Evolutionary conservation across 2,113 vertebrate species (phyloP).

Genomic region (Otus sunia): DNA sequence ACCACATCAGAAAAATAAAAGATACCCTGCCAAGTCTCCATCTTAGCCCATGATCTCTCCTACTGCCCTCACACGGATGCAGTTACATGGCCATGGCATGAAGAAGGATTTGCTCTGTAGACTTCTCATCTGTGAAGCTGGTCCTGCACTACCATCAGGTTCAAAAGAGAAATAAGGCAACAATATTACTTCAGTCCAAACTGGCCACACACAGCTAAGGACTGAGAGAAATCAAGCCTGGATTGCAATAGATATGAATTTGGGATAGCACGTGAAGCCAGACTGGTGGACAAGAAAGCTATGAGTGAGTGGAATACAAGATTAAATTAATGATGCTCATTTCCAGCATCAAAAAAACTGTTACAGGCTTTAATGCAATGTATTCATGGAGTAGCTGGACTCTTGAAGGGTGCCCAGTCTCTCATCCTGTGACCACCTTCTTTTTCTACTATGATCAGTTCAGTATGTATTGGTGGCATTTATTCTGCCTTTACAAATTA

Average conservation of each 20-base stretch:
- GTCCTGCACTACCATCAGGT: not conserved
- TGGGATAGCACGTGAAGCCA: not conserved
- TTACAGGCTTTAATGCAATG: not conserved
- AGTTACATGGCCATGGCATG: not conserved
- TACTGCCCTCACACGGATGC: not conserved
- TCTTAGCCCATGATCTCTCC: not conserved
- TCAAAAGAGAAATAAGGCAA: not conserved
- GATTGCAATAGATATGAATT: not conserved
- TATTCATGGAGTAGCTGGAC: not conserved
- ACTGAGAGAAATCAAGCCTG: not conserved
- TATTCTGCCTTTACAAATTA: not conserved
- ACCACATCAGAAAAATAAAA: slow-evolving; percentile 19
- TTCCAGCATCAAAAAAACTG: not conserved
- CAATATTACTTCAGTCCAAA: not conserved
- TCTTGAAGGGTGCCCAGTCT: not conserved
- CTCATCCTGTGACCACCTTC: not conserved
- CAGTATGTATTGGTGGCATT: not conserved
- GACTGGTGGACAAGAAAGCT: not conserved
- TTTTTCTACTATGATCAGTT: not conserved
- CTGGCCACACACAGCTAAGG: not conserved
- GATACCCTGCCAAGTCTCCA: not conserved
- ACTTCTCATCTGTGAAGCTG: not conserved
- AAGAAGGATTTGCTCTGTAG: not conserved
- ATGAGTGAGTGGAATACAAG: not conserved
- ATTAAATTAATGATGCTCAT: not conserved